phyloP scores from a whole-genome alignment of 2,797 vertebrate species.

The Phylloscopus collybita region DNA sequence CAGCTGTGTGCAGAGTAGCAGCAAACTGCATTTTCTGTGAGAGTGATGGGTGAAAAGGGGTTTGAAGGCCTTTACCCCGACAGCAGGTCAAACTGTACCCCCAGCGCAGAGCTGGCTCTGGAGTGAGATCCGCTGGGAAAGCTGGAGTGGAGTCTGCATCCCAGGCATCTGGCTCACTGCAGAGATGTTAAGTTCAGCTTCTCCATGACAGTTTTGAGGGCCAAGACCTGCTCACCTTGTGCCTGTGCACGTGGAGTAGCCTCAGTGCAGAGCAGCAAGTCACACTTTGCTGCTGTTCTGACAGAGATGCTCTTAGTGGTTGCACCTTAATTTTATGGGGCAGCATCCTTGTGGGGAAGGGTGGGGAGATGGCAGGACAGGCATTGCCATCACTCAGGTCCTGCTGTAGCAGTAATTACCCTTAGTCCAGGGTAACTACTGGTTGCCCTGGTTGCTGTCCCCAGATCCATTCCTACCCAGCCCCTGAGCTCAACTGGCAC shows the following conservation, averaged over 20 bases:
- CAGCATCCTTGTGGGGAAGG: neutral
- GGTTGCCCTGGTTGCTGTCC: neutral
- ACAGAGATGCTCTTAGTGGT: neutral
- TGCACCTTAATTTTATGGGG: neutral
- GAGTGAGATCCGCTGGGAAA: neutral
- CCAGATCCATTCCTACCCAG: neutral
- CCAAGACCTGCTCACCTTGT: neutral
- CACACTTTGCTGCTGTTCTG: neutral
- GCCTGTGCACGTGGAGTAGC: rapidly evolving
- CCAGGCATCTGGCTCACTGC: neutral
- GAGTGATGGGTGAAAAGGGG: neutral
- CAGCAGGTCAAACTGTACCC: neutral
- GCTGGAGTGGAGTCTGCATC: neutral
- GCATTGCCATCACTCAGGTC: rapidly evolving
- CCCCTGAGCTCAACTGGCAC: neutral
- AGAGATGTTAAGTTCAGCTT: neutral
- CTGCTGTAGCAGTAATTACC: neutral
- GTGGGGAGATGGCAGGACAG: neutral
- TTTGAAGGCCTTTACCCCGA: neutral
- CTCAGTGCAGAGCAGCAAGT: rapidly evolving
- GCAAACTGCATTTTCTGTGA: neutral
- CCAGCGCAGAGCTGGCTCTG: neutral
- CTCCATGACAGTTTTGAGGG: neutral
- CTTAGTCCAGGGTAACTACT: neutral
- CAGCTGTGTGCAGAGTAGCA: neutral